phyloP scores from a whole-genome alignment of 2,797 vertebrate species.

The Hephaestus fuliginosus region DNA sequence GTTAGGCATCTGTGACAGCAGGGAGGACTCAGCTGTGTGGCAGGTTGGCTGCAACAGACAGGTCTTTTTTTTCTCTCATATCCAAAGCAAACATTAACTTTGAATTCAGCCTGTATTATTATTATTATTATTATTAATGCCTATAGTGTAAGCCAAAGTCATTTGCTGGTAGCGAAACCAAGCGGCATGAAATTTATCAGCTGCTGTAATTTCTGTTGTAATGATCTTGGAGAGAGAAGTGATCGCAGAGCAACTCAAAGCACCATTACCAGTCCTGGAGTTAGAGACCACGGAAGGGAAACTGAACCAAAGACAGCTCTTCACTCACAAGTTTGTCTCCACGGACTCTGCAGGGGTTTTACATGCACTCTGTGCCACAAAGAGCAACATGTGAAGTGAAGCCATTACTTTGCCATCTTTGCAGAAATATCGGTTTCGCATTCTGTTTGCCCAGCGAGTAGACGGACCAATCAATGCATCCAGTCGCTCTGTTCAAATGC shows the following conservation, averaged over 20 bases:
- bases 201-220: conserved; percentile 24
- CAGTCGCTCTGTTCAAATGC: conserved; percentile 68
- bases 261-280: conserved; percentile 11
- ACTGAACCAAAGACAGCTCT: not conserved
- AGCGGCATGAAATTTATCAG: conserved; percentile 35
- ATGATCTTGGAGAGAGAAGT: conserved; percentile 29
- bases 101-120: conserved; percentile 26
- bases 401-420: conserved; percentile 28
- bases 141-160: conserved; percentile 23
- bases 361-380: conserved; percentile 12
- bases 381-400: not conserved
- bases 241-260: conserved; percentile 24
- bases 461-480: conserved; percentile 58
- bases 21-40: conserved; percentile 43
- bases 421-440: conserved; percentile 34
- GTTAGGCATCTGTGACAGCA: conserved; percentile 65
- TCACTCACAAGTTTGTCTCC: conserved; percentile 3
- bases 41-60: conserved; percentile 15
- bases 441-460: conserved; percentile 42
- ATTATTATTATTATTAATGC: conserved; percentile 21
- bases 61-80: conserved; percentile 29
- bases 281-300: not conserved
- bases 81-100: conserved; percentile 40
- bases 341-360: not conserved
- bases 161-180: conserved; percentile 39